These are phyloP conservation scores for Acanthurus lineatus DNA, from an alignment of 2,797 vertebrate species.

Conservation along the genomic window DNA sequence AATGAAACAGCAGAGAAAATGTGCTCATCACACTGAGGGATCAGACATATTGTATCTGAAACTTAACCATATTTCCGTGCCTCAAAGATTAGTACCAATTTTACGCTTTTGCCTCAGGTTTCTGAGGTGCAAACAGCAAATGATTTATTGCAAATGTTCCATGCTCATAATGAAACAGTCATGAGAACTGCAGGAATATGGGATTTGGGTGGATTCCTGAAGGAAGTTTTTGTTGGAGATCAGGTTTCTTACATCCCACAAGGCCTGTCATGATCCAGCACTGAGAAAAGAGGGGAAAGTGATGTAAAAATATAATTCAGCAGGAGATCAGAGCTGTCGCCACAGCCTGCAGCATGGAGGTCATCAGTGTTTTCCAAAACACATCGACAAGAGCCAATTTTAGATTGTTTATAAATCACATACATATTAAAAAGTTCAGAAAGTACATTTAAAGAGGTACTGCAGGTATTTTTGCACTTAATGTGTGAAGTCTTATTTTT, in stretches of 20 bases:
- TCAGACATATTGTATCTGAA: background rate
- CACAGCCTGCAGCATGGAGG: slow-evolving; percentile 15
- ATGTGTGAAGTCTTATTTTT: background rate
- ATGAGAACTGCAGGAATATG: slow-evolving; percentile 29
- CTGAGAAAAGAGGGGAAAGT: slow-evolving; percentile 25
- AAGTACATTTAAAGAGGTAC: background rate
- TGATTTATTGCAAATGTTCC: slow-evolving; percentile 38
- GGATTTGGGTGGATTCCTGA: slow-evolving; percentile 58
- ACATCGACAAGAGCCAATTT: slow-evolving; percentile 11
- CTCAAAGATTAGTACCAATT: slow-evolving; percentile 5
- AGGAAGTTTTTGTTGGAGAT: slow-evolving; percentile 67
- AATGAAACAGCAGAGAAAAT: background rate
- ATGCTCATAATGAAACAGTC: slow-evolving; percentile 7
- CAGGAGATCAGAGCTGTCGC: slow-evolving; percentile 32
- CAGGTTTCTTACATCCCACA: slow-evolving; percentile 57
- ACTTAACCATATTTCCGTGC: background rate
- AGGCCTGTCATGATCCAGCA: slow-evolving; percentile 48
- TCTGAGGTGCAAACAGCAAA: slow-evolving; percentile 10
- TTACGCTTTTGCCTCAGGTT: slow-evolving; percentile 12
- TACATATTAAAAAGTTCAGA: background rate
- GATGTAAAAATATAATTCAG: slow-evolving; percentile 46
- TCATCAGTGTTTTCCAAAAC: slow-evolving; percentile 23
- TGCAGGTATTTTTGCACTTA: background rate
- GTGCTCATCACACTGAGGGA: slow-evolving; percentile 1
- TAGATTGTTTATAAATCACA: background rate